phyloP scores from a whole-genome alignment of 2,888 invertebrate genomes.

The Xestoiulus laeticollis region DNA sequence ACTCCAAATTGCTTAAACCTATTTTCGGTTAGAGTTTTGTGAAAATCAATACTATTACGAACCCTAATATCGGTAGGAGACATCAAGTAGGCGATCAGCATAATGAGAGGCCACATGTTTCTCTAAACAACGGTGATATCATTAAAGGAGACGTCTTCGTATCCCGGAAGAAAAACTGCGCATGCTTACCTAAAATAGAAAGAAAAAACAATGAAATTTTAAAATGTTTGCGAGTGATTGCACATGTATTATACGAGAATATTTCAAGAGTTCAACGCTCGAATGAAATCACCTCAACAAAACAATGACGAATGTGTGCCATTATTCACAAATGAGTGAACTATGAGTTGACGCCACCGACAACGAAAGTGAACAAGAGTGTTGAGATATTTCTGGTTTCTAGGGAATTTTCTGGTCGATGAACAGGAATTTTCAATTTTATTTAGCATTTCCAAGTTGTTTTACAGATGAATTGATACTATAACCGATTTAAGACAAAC shows the following conservation, averaged over 20 bases:
- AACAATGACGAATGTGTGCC: not conserved
- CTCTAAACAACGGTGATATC: constrained; percentile 18
- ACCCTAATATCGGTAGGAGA: constrained; percentile 28
- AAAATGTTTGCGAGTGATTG: not conserved
- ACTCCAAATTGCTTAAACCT: not conserved
- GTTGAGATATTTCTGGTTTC: not conserved
- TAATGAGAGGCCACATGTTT: constrained; percentile 27
- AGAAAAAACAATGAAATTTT: not conserved
- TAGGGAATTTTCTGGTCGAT: not conserved
- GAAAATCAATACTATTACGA: constrained; percentile 28
- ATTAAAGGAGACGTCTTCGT: not conserved
- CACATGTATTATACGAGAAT: not conserved
- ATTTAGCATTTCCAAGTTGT: not conserved
- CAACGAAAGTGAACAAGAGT: not conserved
- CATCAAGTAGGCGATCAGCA: constrained; percentile 27
- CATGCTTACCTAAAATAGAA: not conserved
- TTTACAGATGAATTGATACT: not conserved
- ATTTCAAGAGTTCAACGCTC: not conserved
- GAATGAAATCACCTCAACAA: not conserved
- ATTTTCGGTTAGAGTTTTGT: constrained; percentile 1
- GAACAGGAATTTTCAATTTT: not conserved
- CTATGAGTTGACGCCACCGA: not conserved
- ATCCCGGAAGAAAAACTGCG: not conserved
- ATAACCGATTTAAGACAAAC: not conserved
- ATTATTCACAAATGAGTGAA: constrained; percentile 6